These are phyloP conservation scores for Schrankia costaestrigalis DNA, from an alignment of 2,888 invertebrate genomes.

Conservation along the genomic window DNA sequence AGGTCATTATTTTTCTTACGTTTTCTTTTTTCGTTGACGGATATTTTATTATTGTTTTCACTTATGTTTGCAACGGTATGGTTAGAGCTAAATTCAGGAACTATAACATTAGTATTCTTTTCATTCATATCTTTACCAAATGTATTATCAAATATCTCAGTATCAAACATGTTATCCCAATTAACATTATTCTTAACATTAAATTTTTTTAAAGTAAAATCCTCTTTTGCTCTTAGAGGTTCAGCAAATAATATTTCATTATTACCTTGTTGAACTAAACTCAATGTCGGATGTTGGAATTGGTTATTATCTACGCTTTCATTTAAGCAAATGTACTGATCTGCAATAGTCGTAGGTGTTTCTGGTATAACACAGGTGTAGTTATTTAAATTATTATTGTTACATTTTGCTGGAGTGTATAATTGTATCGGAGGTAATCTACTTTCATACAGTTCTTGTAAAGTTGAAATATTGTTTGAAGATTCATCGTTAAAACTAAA, in stretches of 20 bases:
- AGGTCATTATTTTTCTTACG: too few relatives aligned
- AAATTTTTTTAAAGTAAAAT: background rate
- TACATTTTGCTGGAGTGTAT: constrained; percentile 1
- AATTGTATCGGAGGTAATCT: constrained; percentile 7
- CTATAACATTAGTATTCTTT: background rate
- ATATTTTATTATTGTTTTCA: background rate
- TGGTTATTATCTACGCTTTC: background rate
- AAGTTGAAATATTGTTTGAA: background rate
- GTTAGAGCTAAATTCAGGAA: background rate
- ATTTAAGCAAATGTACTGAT: constrained; percentile 1
- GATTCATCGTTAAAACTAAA: constrained; percentile 14
- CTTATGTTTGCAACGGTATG: background rate
- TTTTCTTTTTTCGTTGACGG: constrained; percentile 12
- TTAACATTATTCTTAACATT: constrained; percentile 26
- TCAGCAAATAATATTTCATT: constrained; percentile 4
- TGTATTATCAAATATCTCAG: constrained; percentile 40
- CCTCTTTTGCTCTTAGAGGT: background rate
- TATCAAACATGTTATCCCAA: constrained; percentile 62
- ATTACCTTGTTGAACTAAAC: constrained; percentile 1
- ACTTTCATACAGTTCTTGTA: too few relatives aligned
- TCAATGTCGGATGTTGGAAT: constrained; percentile 7
- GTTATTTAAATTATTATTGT: constrained; percentile 5
- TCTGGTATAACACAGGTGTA: background rate
- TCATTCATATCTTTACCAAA: background rate
- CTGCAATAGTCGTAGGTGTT: constrained; percentile 6